Percentiles rank a stretch among this genome's conserved stretches.
These are phyloP conservation scores for Sylvilagus bachmani DNA, from an alignment of 2,113 vertebrate genomes.

Conservation along the genomic window DNA sequence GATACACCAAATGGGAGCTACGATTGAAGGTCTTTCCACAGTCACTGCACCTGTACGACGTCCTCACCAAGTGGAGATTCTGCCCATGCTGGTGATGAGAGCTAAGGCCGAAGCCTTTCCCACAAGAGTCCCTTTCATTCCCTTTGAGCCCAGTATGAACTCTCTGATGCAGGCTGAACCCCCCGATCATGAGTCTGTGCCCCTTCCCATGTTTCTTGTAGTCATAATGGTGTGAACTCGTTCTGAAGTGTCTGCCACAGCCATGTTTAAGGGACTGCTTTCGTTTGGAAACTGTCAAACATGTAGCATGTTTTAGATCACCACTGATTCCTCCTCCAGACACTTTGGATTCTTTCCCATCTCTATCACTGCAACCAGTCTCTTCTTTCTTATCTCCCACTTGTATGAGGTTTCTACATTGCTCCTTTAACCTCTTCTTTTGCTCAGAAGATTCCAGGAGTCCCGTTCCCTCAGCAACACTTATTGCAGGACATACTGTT, in stretches of 20 bases:
- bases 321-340: not conserved
- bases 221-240: slow-evolving; percentile 17
- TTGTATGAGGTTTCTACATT: not conserved
- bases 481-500: not conserved
- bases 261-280: slow-evolving; percentile 36
- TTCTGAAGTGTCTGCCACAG: slow-evolving; percentile 58
- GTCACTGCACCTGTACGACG: slow-evolving; percentile 2
- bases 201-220: slow-evolving; percentile 55
- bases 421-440: not conserved
- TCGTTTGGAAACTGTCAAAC: slow-evolving; percentile 63
- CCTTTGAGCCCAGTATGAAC: not conserved
- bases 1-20: slow-evolving; percentile 54
- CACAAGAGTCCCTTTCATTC: accelerated
- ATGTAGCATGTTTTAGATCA: not conserved
- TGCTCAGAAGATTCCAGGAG: not conserved
- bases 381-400: slow-evolving; percentile 52
- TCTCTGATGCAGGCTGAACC: slow-evolving; percentile 30
- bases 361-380: not conserved
- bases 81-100: not conserved
- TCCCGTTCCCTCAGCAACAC: not conserved
- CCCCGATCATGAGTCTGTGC: not conserved
- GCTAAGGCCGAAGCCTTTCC: slow-evolving; percentile 25
- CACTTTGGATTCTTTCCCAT: not conserved
- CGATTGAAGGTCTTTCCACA: slow-evolving; percentile 70
- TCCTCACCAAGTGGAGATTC: slow-evolving; percentile 67